phyloP scores from a whole-genome alignment of 2,888 invertebrate species.

The Cantharis rufa region DNA sequence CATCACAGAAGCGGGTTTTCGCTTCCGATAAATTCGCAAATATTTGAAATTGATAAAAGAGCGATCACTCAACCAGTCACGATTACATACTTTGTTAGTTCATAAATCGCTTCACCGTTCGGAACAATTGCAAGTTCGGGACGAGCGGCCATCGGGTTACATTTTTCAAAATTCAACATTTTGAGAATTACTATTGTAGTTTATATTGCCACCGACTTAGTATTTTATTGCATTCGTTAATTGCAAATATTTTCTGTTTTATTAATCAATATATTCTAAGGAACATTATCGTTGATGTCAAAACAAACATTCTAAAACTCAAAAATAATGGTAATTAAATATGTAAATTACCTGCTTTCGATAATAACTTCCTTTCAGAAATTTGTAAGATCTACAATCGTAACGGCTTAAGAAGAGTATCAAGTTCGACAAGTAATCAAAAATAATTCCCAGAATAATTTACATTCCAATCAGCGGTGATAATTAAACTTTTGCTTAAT shows the following conservation, averaged over 20 bases:
- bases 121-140: neutral
- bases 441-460: conserved; percentile 53
- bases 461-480: conserved; percentile 52
- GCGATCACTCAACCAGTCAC: neutral
- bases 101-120: neutral
- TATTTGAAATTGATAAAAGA: neutral
- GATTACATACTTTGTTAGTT: neutral
- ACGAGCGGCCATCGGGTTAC: too few relatives aligned
- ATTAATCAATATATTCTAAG: neutral
- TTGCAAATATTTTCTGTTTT: neutral
- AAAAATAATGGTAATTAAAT: neutral
- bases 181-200: too few relatives aligned
- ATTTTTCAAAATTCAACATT: neutral
- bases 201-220: neutral
- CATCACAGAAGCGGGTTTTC: neutral
- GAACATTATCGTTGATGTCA: neutral
- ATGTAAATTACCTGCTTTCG: neutral
- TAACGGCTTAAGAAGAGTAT: conserved; percentile 1
- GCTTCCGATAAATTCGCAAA: neutral
- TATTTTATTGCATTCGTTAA: neutral
- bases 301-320: neutral
- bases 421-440: conserved; percentile 21
- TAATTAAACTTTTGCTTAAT: conserved; percentile 56
- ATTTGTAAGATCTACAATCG: neutral
- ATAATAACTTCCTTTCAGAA: neutral